Base-by-base conservation (phyloP, 2,888 invertebrate genomes). In the Melanostoma mellinum region DNA sequence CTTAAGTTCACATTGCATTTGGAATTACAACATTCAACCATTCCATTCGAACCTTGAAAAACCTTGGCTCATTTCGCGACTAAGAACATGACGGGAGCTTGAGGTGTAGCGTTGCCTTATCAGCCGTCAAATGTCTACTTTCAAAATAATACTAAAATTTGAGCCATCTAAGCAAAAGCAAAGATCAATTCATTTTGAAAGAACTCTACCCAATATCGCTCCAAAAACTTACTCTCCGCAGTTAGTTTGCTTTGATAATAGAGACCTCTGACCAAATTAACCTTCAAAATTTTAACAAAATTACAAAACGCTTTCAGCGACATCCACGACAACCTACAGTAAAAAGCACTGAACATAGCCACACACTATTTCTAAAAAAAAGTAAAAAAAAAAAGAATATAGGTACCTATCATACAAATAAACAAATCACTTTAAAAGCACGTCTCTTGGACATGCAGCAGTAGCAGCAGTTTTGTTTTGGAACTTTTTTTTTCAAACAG, bases 381-480 rank as follows among this genome's bases (percentile, higher is more conserved):
- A 48, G 10, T 44, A 58, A 77, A 55, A 30, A 55, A 36, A 69
- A 69, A 42, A 67, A 50, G 42, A 76, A 67, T 68, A 56, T 44
- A 10, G 44, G 42, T 60, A 60, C 42, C 44, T 63, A 63, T 55
- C 65, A 60, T 55, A 81, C 46, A 76, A 80, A 68, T 46, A 74
- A 74, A 78, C 78, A 78, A 84, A 84, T 84, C 69, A 79, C 78
- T 84, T 78, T 58, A 56, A 56, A 84, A 75, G 79, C 84, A 84
- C 84, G 84, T 84, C 74, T 78, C 69, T 79, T 84, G 60, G 84
- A 75, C 71, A 82, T 79, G 79, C 71, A 71, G 84, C 78, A 78
- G 20, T 20, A 20, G 74, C 55, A 71, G 74, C 60, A 71, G 52
- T 35, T 35, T n/a, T 52, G 9, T 32, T 52, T 52, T 50, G 20